A percentile compares a stretch with the other conserved stretches of the same genome.
Conservation (phyloP, 2,113 vertebrate genomes). For the Eulacestoma nigropectus region DNA sequence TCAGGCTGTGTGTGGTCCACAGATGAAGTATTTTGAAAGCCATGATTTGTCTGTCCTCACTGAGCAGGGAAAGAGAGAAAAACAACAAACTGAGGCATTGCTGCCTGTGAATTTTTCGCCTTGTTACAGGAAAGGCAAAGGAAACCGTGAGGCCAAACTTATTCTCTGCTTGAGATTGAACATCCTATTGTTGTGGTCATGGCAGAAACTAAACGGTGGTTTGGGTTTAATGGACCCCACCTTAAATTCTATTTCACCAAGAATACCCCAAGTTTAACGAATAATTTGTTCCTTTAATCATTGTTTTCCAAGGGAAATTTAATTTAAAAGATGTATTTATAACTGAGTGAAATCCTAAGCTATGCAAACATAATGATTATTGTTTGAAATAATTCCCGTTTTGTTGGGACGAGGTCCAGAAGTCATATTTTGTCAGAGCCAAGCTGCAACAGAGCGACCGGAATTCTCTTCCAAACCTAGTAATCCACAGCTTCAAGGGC, state of each 20-base stretch:
- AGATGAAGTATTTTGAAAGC: conserved; percentile 43
- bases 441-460: background rate
- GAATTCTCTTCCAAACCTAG: background rate
- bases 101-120: background rate
- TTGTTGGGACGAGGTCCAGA: background rate
- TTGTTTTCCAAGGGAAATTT: conserved; percentile 40
- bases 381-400: conserved; percentile 38
- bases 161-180: background rate
- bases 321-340: conserved; percentile 37
- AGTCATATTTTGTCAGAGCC: conserved; percentile 25
- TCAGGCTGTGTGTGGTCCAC: conserved; percentile 58
- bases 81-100: background rate
- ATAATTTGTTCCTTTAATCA: background rate
- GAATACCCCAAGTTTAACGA: background rate
- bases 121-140: conserved; percentile 22
- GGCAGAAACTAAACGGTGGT: background rate
- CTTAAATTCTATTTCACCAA: background rate
- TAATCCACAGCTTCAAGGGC: background rate
- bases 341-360: conserved; percentile 20
- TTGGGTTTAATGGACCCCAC: background rate
- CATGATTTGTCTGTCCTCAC: background rate
- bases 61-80: background rate
- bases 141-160: background rate
- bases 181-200: conserved; percentile 17
- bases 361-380: background rate